Conservation (phyloP, 2,888 invertebrate species). For the Rhaphigaster nebulosa region DNA sequence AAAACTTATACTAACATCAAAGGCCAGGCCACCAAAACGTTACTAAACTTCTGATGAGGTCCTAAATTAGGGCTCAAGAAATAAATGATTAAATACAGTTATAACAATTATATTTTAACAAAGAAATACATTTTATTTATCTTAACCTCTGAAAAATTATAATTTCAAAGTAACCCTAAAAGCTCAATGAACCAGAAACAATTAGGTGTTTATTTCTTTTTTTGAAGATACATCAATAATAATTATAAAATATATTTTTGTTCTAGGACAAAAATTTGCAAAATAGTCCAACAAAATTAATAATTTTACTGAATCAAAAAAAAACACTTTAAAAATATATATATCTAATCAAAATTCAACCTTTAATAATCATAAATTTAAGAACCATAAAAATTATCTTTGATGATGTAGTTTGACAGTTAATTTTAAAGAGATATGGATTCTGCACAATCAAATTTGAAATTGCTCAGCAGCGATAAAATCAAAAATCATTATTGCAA, state of each 20-base stretch:
- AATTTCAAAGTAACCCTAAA: neutral
- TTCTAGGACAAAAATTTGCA: neutral
- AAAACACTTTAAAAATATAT: neutral
- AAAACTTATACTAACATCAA: constrained; percentile 29
- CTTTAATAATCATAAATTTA: neutral
- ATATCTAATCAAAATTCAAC: neutral
- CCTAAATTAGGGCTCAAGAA: neutral
- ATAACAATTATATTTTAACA: neutral
- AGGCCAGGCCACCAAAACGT: neutral
- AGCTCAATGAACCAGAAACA: neutral
- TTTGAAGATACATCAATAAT: neutral
- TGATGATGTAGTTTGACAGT: neutral
- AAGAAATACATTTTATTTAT: neutral
- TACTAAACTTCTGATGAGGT: neutral
- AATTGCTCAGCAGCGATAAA: neutral
- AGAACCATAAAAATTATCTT: neutral
- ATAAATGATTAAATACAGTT: neutral
- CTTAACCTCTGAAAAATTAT: neutral
- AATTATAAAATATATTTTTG: neutral
- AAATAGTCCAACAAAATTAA: neutral
- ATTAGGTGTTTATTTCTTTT: neutral
- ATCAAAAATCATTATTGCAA: neutral
- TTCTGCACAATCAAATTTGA: neutral
- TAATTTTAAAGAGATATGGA: neutral
- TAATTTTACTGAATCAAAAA: neutral